Evolutionary conservation across 2,113 vertebrate genomes (phyloP).

Genomic region (Corythornis madagascariensis): DNA sequence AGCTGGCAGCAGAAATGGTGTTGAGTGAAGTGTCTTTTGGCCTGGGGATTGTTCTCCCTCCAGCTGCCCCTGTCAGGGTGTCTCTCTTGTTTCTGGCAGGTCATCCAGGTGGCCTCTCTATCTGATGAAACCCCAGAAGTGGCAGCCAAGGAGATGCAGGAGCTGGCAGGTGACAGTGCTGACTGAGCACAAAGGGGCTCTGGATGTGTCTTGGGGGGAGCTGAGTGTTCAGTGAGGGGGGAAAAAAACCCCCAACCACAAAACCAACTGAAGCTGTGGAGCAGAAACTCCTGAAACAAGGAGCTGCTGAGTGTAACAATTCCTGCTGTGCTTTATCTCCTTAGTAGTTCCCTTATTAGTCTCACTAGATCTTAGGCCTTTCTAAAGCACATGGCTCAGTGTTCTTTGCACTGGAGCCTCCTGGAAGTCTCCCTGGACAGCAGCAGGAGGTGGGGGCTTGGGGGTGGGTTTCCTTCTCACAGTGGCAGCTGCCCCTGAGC

Average conservation of each 20-base stretch:
- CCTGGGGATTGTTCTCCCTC: neutral
- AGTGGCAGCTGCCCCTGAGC: neutral
- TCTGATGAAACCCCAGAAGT: constrained; percentile 82
- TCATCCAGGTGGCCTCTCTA: constrained; percentile 90
- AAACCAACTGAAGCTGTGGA: neutral
- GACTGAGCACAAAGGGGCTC: neutral
- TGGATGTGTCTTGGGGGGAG: neutral
- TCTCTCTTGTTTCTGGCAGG: constrained; percentile 69
- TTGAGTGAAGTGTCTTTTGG: neutral
- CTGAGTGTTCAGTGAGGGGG: neutral
- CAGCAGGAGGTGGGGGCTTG: neutral
- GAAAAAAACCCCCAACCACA: too few species aligned
- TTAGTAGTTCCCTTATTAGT: neutral
- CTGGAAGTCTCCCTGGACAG: neutral
- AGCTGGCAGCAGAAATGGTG: neutral
- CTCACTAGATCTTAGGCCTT: neutral
- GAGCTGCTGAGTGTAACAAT: neutral
- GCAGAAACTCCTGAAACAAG: neutral
- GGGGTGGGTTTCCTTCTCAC: neutral
- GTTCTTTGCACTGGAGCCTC: neutral
- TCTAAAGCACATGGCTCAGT: neutral
- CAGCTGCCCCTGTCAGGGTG: neutral
- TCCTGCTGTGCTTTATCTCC: neutral
- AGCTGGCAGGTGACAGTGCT: constrained; percentile 79
- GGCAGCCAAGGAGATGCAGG: constrained; percentile 73